Percentiles rank a stretch among this genome's conserved stretches.
Conservation (phyloP, 2,113 vertebrate species). For the Apteryx mantelli region DNA sequence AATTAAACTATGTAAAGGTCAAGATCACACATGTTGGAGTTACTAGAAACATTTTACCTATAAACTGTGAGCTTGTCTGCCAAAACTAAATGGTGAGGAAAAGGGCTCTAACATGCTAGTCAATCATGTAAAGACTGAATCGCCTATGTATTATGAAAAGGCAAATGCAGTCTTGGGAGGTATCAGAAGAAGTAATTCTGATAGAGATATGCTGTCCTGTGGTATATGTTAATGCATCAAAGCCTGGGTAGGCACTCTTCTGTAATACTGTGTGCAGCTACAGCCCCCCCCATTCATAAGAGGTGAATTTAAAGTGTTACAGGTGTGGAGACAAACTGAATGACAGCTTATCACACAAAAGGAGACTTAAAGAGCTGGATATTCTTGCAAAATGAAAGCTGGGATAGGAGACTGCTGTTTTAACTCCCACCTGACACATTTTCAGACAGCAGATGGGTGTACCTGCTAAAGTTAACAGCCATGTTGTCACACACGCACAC, state of each 20-base stretch:
- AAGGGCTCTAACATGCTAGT: not conserved
- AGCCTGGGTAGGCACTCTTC: not conserved
- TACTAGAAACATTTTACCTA: not conserved
- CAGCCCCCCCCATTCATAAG: not conserved
- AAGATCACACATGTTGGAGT: not conserved
- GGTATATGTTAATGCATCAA: not conserved
- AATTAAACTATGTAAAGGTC: not conserved
- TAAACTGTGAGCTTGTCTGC: not conserved
- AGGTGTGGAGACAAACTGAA: not conserved
- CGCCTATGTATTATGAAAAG: not conserved
- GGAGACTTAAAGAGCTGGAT: not conserved
- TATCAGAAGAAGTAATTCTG: not conserved
- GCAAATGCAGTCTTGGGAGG: not conserved
- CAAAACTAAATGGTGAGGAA: not conserved
- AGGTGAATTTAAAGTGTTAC: not conserved
- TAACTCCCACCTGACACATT: not conserved
- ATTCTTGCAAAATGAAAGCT: not conserved
- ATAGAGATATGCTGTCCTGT: not conserved
- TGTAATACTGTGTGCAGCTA: not conserved
- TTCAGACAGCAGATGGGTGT: not conserved
- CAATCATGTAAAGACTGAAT: accelerated
- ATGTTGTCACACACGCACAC: not conserved
- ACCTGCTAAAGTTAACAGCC: not conserved
- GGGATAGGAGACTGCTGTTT: not conserved
- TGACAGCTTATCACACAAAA: not conserved